Base-by-base conservation (phyloP, 2,888 invertebrate species). In the Drosophila neonasuta region DNA sequence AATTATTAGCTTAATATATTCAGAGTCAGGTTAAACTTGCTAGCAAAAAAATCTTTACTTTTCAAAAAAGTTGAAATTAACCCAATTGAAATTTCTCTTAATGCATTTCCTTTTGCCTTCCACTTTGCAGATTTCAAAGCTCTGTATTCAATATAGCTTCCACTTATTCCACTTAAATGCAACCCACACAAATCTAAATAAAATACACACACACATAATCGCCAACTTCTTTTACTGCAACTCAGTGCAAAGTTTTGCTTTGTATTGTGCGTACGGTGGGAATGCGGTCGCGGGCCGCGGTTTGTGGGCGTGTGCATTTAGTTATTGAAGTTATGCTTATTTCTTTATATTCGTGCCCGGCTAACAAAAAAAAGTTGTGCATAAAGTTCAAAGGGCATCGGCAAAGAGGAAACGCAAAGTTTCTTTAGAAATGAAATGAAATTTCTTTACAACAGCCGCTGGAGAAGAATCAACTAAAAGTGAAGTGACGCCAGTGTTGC, bases 401-500 rank as follows among this genome's bases (percentile, higher is more conserved):
- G 44, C 24, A 42, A 41, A 41, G 57, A 60, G 10, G 64, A 62
- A 72, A 65, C 59, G 50, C 68, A 57, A 69, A 75, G 63, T 74
- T 78, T 61, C 48, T 46, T 52, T 57, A 69, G 58, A 77, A 75
- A 54, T 55, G 56, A 78, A 81, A 75, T 77, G 57, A 69, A 79
- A 79, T 77, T 83, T 74, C 57, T 81, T 61, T 29, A 36, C 29
- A 45, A 41, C 60, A 44, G 36, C 51, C 52, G 60, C 32, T 46
- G 44, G 44, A 66, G 66, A 63, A 66, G 66, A 66, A 48, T 44
- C 20, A 44, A 59, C 42, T 11, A 61, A 62, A 71, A 68, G 68
- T 60, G 61, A 86, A 86, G 71, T 72, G 72, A 30, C 13, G 41
- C 9, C n/a, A 34, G 29, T 24, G 15, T n/a, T 45, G 45, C 3